Conservation (phyloP, 2,797 vertebrate species). For the Siniperca obscura region DNA sequence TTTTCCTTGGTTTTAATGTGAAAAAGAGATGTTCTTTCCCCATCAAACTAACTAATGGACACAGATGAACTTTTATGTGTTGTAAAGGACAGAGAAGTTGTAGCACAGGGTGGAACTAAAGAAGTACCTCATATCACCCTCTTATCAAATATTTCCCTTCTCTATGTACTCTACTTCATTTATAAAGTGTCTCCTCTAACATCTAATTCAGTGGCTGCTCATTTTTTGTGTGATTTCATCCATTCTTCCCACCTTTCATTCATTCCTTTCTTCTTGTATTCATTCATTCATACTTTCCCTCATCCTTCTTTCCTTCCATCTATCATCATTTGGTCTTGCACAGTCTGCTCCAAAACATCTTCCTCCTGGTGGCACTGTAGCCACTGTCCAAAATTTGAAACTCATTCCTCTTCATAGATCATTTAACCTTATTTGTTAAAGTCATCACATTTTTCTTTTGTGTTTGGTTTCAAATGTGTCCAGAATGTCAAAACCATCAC, state of each 20-base stretch:
- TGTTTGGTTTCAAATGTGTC: background rate
- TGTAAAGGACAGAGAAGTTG: conserved; percentile 18
- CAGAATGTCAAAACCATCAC: background rate
- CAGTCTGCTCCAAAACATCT: background rate
- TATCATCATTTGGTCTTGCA: background rate
- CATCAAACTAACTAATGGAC: background rate
- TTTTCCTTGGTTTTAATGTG: background rate
- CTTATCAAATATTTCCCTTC: conserved; percentile 4
- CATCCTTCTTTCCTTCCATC: background rate
- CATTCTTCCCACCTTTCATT: background rate
- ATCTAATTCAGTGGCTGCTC: background rate
- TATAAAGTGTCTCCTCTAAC: background rate
- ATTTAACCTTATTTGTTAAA: background rate
- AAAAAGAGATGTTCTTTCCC: background rate
- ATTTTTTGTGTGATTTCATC: background rate
- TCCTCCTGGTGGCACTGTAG: background rate
- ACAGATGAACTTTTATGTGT: background rate
- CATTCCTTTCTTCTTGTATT: background rate
- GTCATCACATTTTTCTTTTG: background rate
- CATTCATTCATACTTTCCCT: background rate
- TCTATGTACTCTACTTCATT: conserved; percentile 12
- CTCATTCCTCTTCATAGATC: background rate
- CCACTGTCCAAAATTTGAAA: background rate
- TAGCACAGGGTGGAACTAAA: conserved; percentile 9
- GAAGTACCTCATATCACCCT: background rate